Percentiles rank a stretch among this genome's conserved stretches.
phyloP scores from a whole-genome alignment of 1,140 invertebrate genomes.

The Plodia interpunctella region DNA sequence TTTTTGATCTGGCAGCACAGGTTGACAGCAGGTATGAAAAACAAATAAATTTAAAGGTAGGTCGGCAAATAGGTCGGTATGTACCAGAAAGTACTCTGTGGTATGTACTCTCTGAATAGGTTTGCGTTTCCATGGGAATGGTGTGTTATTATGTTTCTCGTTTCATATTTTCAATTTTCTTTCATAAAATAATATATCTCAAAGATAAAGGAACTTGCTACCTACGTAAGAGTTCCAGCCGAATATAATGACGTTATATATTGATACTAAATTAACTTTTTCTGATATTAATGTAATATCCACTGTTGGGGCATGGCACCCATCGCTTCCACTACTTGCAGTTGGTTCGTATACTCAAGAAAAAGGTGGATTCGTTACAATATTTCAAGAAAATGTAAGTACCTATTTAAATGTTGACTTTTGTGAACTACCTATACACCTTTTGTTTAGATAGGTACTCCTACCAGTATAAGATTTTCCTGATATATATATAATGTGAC shows the following conservation, averaged over 20 bases:
- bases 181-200: no score
- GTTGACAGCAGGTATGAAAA: no score
- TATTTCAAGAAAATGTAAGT: slow-evolving; percentile 91
- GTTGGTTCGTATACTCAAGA: slow-evolving; percentile 91
- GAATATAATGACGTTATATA: slow-evolving; percentile 82
- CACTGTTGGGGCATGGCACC: slow-evolving; percentile 88
- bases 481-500: no score
- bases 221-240: background rate
- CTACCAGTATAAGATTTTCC: no score
- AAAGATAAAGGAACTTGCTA: no score
- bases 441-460: no score
- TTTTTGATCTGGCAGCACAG: no score
- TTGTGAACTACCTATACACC: background rate
- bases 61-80: no score
- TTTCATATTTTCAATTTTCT: background rate
- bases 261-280: slow-evolving; percentile 85
- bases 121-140: slow-evolving; percentile 2
- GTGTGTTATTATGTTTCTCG: background rate
- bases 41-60: no score
- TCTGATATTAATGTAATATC: slow-evolving; percentile 83
- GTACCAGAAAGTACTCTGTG: no score
- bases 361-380: slow-evolving; percentile 89
- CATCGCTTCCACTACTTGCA: slow-evolving; percentile 86
- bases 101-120: no score
- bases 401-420: no score